A percentile compares a stretch with the other conserved stretches of the same genome.
Conservation (phyloP, 2,113 vertebrate species). For the Vulpes lagopus region DNA sequence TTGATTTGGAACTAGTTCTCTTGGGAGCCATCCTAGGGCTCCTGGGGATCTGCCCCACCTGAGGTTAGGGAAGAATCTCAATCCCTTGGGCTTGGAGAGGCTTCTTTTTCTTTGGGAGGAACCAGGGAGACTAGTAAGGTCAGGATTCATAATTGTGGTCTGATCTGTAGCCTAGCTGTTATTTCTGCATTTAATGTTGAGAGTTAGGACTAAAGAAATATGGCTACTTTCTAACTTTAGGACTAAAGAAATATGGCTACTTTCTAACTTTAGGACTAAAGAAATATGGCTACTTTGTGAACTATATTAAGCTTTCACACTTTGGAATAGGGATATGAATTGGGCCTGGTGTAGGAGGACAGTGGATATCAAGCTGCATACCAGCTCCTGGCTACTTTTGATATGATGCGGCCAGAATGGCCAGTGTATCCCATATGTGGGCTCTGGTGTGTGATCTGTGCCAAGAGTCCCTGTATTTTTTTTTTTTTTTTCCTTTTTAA, state of each 20-base stretch:
- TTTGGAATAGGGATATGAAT: neutral
- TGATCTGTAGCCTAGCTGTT: neutral
- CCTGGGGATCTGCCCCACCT: neutral
- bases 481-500: too few relatives aligned
- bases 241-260: neutral
- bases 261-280: neutral
- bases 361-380: neutral
- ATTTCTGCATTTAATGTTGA: neutral
- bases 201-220: neutral
- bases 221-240: neutral
- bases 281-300: neutral
- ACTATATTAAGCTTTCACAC: neutral
- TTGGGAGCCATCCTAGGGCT: neutral
- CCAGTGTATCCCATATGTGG: neutral
- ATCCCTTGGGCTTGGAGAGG: neutral
- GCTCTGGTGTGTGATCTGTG: neutral
- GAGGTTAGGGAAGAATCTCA: neutral
- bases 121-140: neutral
- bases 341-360: neutral
- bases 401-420: neutral
- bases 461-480: neutral
- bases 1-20: accelerated
- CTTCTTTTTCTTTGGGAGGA: neutral
- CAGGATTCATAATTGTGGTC: neutral
- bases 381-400: neutral